Base-by-base conservation (phyloP, 2,888 invertebrate species). In the Eledone cirrhosa region DNA sequence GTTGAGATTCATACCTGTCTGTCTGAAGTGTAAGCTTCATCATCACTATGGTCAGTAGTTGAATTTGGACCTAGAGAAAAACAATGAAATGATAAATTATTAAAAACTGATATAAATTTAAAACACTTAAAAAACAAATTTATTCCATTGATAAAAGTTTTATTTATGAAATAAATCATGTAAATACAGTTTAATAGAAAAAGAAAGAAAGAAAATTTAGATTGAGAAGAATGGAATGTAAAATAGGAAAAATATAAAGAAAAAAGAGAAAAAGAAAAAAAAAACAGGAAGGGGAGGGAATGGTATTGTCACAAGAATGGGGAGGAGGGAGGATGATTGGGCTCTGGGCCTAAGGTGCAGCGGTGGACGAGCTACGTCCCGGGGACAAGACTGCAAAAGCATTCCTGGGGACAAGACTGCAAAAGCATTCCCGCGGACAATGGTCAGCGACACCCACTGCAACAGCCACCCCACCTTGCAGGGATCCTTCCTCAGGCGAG, bases 31-130 rank as follows among this genome's bases (percentile, higher is more conserved):
- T 47, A 76, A 48, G 48, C 48, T 47, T 76, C 76, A 48, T 76
- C 76, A 76, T 76, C 76, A 76, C 76, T 76, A 47, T 31, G 76
- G 48, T 76, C 76, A 76, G 76, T 76, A 47, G 76, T 72, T 31
- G 72, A 76, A 24, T 76, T 76, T 24, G 76, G 76, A 76, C 76
- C 76, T 76, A 48, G 13, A 76, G 31, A 72, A 69, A n/a, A 63
- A 19, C 19, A 72, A 7, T 1, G 19, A 72, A 69, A 29, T 3
- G 31, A n/a, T 72, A 72, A n/a, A 31, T 31, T n/a, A 24, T 22
- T 33, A 19, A 33, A 33, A 65, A 65, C 5, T 29, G 27, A 65
- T n/a, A 65, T 63, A 31, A 67, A 7, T 31, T 67, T 67, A 41
- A 41, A 65, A 4, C 22, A 24, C 7, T 27, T 29, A 24, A 67